Evolutionary conservation across 2,797 vertebrate genomes (phyloP).

Genomic region (Coranthus polyacanthus): DNA sequence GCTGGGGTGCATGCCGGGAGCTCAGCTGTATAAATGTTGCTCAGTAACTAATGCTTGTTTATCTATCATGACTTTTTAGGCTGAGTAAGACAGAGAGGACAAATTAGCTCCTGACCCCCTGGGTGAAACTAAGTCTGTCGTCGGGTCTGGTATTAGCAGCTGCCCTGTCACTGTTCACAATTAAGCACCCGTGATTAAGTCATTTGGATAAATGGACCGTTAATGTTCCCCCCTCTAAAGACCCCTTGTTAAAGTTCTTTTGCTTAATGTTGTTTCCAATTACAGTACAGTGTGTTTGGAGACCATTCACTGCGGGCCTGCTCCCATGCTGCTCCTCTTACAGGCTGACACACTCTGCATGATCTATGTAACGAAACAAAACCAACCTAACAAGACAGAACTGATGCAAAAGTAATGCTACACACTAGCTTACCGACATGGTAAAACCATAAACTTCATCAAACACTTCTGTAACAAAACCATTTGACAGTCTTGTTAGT

Average conservation of each 20-base stretch:
- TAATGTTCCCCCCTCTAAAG: slow-evolving; percentile 50
- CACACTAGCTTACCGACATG: no score
- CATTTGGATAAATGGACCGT: slow-evolving; percentile 58
- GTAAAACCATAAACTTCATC: no score
- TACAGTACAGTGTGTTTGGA: slow-evolving; percentile 45
- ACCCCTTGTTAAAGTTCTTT: slow-evolving; percentile 53
- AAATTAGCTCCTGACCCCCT: slow-evolving; percentile 14
- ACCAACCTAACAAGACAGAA: no score
- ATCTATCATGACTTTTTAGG: slow-evolving; percentile 38
- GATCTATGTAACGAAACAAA: slow-evolving; percentile 1
- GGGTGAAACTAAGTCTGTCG: slow-evolving; percentile 21
- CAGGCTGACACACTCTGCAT: slow-evolving; percentile 18
- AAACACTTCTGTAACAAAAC: no score
- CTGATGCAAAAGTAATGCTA: no score
- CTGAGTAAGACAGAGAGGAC: slow-evolving; percentile 12
- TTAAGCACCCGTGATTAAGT: slow-evolving; percentile 66
- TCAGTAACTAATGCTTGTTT: slow-evolving; percentile 45
- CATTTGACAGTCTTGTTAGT: no score
- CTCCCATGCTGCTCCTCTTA: slow-evolving; percentile 22
- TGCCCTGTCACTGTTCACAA: slow-evolving; percentile 48
- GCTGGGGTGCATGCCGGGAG: slow-evolving; percentile 47
- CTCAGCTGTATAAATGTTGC: slow-evolving; percentile 64
- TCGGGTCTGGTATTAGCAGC: slow-evolving; percentile 46
- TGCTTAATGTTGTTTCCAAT: slow-evolving; percentile 57
- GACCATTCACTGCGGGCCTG: slow-evolving; percentile 37